Evolutionary conservation across 2,113 vertebrate species (phyloP), one percentile per base, ranked within the genome.

Genomic region (Sander lucioperca): DNA sequence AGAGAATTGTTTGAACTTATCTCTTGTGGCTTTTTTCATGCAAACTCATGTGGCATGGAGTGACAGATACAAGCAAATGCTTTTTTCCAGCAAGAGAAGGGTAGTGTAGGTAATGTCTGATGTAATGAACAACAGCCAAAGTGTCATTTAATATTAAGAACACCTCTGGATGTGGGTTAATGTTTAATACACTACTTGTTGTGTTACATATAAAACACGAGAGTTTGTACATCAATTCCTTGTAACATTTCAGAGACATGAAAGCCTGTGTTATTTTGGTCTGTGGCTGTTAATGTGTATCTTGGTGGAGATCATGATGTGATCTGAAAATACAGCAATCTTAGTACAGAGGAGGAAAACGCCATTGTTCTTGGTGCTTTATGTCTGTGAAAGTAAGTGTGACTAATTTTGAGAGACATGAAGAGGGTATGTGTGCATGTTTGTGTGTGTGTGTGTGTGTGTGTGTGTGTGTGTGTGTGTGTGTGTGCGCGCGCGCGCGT

Each of bases 351-450:
- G 27, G 18, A 45, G 69, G 58, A 66, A 56, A 82, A 61, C 23
- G 33, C 48, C 48, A 80, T 91, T 91, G 80, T 90, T 92, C 82
- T 69, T 19, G 10, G 16, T 57, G 78, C 74, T 86, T 86, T 92
- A 86, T 91, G 84, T 91, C 83, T 84, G 90, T 87, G 85, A 87
- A 90, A 88, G 77, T 85, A 88, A 92, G 86, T 91, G 89, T 92
- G 90, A 90, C 89, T 93, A 88, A 93, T 91, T 89, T 88, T 86
- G 74, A 91, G 71, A 82, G 89, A 92, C 87, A 69, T 67, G 73
- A 70, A 72, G 72, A 87, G 71, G 25, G 58, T 79, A 50, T 82
- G 59, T 69, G 62, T 56, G 30, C 2, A 36, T 47, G 65, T 14
- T 9, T 58, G 25, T 53, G 25, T 62, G 58, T 45, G 66, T 56